Evolutionary conservation across 2,888 invertebrate species (phyloP).

Genomic region (Hirudinaria manillensis): DNA sequence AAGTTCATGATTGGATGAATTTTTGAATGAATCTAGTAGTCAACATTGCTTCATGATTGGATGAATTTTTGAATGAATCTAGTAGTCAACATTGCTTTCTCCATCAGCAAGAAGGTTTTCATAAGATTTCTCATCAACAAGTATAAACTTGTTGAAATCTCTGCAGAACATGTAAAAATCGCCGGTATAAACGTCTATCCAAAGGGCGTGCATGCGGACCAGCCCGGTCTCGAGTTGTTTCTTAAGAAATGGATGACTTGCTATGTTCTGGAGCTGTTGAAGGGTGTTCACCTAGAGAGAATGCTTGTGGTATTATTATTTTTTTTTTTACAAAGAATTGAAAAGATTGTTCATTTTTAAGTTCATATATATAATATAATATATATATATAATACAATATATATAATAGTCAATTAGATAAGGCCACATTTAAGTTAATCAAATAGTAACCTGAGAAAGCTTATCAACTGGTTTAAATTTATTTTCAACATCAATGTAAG

Average conservation of each 20-base stretch:
- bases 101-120: constrained; percentile 31
- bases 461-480: constrained; percentile 83
- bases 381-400: background rate
- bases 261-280: constrained; percentile 84
- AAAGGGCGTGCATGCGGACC: constrained; percentile 80
- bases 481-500: constrained; percentile 87
- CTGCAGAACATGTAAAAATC: constrained; percentile 90
- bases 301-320: background rate
- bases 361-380: background rate
- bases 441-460: constrained; percentile 74
- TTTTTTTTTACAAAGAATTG: background rate
- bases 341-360: background rate
- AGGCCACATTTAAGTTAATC: background rate
- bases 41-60: background rate
- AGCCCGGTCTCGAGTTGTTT: constrained; percentile 72
- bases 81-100: constrained; percentile 25
- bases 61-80: background rate
- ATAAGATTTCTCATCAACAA: constrained; percentile 32
- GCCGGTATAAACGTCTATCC: constrained; percentile 96
- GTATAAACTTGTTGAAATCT: constrained; percentile 66
- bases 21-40: background rate
- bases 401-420: background rate
- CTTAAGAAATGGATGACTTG: constrained; percentile 83
- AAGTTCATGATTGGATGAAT: too few relatives aligned
- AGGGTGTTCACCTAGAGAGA: constrained; percentile 70